phyloP scores from a whole-genome alignment of 1,140 invertebrate species.

The Drosophila prosaltans region DNA sequence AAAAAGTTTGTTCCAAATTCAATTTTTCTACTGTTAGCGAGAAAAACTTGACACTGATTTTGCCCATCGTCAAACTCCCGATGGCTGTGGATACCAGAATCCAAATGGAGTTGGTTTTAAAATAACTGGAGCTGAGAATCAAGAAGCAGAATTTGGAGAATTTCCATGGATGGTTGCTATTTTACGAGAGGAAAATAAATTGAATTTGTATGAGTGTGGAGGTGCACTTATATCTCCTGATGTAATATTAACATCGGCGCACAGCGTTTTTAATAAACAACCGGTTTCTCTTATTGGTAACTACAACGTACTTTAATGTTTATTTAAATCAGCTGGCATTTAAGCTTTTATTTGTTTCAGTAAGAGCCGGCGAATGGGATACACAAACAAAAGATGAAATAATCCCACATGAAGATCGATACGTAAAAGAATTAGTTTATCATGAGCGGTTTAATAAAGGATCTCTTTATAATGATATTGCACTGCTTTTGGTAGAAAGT shows the following conservation, averaged over 20 bases:
- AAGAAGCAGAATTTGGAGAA: slow-evolving; percentile 85
- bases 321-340: too few relatives aligned
- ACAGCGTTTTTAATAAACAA: slow-evolving; percentile 84
- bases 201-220: slow-evolving; percentile 85
- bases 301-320: too few relatives aligned
- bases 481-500: slow-evolving; percentile 86
- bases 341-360: slow-evolving; percentile 28
- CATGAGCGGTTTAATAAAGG: slow-evolving; percentile 86
- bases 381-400: slow-evolving; percentile 90
- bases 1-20: neutral
- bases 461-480: slow-evolving; percentile 87
- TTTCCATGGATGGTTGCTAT: slow-evolving; percentile 94
- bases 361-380: slow-evolving; percentile 91
- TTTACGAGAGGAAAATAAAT: slow-evolving; percentile 85
- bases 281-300: slow-evolving; percentile 58
- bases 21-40: slow-evolving; percentile 24
- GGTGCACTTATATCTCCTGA: slow-evolving; percentile 85
- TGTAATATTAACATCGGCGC: slow-evolving; percentile 86
- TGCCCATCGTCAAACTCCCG: slow-evolving; percentile 34
- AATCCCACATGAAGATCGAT: slow-evolving; percentile 88
- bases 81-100: slow-evolving; percentile 88
- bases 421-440: slow-evolving; percentile 85
- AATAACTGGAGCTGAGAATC: slow-evolving; percentile 87
- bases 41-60: slow-evolving; percentile 12
- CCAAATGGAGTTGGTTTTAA: slow-evolving; percentile 88